These are phyloP conservation scores for Nipponia nippon DNA, from an alignment of 2,113 vertebrate genomes.

Conservation along the genomic window DNA sequence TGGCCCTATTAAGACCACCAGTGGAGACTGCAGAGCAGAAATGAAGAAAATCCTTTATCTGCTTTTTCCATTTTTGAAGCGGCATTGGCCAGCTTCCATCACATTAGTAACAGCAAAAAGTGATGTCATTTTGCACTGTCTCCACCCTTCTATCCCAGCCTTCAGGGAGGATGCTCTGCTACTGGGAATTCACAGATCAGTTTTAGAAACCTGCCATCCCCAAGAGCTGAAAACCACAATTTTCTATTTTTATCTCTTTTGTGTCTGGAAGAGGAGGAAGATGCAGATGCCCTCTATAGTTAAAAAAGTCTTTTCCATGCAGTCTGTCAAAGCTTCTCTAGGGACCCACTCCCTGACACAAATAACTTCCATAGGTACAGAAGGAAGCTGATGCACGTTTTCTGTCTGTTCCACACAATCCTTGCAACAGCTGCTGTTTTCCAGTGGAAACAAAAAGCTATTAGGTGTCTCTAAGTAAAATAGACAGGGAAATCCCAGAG, in stretches of 20 bases:
- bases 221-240: background rate
- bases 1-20: background rate
- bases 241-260: background rate
- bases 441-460: background rate
- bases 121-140: background rate
- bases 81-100: background rate
- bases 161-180: background rate
- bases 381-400: background rate
- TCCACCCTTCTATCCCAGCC: background rate
- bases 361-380: background rate
- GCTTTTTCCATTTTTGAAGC: conserved; percentile 13
- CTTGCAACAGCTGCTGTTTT: background rate
- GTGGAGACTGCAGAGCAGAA: background rate
- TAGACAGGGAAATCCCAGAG: background rate
- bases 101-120: background rate
- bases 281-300: background rate
- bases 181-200: background rate
- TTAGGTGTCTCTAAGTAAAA: background rate
- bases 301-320: background rate
- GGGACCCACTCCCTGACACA: background rate
- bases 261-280: background rate
- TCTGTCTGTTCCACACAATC: background rate
- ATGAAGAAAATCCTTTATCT: background rate
- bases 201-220: background rate
- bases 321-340: background rate